phyloP scores from a whole-genome alignment of 2,888 invertebrate species.

The Reticulitermes lucifugus region DNA sequence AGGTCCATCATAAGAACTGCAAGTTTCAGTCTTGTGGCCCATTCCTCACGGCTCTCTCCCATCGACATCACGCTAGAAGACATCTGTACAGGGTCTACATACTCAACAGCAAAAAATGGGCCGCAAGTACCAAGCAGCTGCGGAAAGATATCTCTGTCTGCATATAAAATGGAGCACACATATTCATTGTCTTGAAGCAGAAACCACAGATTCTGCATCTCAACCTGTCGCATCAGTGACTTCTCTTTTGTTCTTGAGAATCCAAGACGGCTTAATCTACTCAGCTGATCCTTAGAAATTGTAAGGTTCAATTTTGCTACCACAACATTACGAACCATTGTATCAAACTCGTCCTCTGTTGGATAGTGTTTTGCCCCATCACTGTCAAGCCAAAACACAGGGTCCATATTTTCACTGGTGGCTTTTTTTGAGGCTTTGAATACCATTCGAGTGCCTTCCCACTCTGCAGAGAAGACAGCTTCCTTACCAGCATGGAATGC shows the following conservation, averaged over 20 bases:
- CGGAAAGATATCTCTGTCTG: constrained; percentile 73
- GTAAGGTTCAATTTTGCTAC: constrained; percentile 69
- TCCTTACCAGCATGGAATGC: constrained; percentile 72
- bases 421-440: constrained; percentile 68
- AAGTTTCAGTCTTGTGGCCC: constrained; percentile 69
- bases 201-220: constrained; percentile 73
- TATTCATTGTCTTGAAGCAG: constrained; percentile 77
- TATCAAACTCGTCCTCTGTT: constrained; percentile 67
- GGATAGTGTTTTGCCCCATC: constrained; percentile 66
- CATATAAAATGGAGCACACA: constrained; percentile 70
- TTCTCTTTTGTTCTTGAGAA: constrained; percentile 55
- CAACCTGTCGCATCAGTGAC: constrained; percentile 56
- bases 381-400: constrained; percentile 64
- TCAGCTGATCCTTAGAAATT: constrained; percentile 65
- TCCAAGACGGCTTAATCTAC: constrained; percentile 65
- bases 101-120: constrained; percentile 74
- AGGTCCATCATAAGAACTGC: constrained; percentile 73
- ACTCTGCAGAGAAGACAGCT: constrained; percentile 71
- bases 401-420: constrained; percentile 62
- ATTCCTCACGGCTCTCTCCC: constrained; percentile 68
- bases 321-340: constrained; percentile 67
- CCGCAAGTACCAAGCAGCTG: constrained; percentile 76
- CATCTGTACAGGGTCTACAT: constrained; percentile 67
- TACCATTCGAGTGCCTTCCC: constrained; percentile 69
- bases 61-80: constrained; percentile 60